Base-by-base conservation (phyloP, 2,888 invertebrate species). In the Conomelus anceps region DNA sequence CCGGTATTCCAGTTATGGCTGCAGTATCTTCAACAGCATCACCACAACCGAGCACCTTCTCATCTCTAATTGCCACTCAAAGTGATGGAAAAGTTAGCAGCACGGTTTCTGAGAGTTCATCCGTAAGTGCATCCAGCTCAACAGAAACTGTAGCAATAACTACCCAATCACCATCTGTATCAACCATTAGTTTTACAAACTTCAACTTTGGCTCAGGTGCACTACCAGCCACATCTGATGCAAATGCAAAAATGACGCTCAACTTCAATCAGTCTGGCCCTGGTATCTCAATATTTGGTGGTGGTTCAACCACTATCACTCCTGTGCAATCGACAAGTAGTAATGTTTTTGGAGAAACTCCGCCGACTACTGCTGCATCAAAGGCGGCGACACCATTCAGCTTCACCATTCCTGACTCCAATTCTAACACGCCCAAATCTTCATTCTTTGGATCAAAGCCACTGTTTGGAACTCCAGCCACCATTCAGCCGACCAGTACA, bases 221-320 rank as follows among this genome's bases (percentile, higher is more conserved):
- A 4, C 63, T n/a, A 63, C n/a, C 20, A 17, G 34, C 34, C 17
- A 34, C 34, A 9, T 34, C 63, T 7, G 63, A 63, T 63, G n/a
- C 63, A 1, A 63, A 63, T 7, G 4, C 63, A 6, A 63, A 63
- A 63, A 63, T 63, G 63, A n/a, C n/a, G n/a, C 63, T 63, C n/a
- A 63, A n/a, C n/a, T 63, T 63, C 7, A n/a, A 93, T 90, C 63
- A 63, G 63, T 63, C 63, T 20, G 63, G 3, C 13, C 6, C n/a
- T 84, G 84, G 17, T 1, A 24, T 24, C 26, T 91, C 91, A 11
- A 87, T 90, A 87, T 91, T 92, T 89, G 91, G 91, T 84, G 90
- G 89, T 86, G 89, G 87, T 26, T 23, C 86, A 4, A 22, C 86
- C 23, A 86, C 22, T 24, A 23, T 22, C 22, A 86, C 86, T 0